Base-by-base conservation (phyloP, 2,888 invertebrate genomes). In the Chaetogeoica ovagalla region DNA sequence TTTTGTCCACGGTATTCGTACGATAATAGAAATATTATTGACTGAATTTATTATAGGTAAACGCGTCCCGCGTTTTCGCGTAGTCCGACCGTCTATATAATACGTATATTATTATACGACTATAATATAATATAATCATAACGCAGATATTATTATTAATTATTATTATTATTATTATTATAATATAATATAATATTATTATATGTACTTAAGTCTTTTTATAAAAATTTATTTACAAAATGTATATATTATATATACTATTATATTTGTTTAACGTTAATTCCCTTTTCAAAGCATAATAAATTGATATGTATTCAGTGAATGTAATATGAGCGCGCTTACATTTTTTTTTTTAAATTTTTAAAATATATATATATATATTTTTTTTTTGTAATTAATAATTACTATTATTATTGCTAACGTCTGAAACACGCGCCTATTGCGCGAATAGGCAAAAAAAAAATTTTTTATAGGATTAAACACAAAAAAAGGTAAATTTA, bases 301-400 rank as follows among this genome's bases (percentile, higher is more conserved):
- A 30, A 30, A 52, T 74, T 79, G 77, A 79, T 79, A 79, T 79
- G 77, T 79, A 79, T 79, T 62, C 48, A 79, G 77, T 79, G 77
- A 79, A 79, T 70, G 77, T 79, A 63, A 30, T 55, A 63, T 79
- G 77, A 79, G 77, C 77, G 77, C 77, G 69, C 70, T 79, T 69
- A 77, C 60, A 69, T 60, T 77, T 77, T 68, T 43, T 30, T 69
- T 30, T 59, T 15, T 60, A 23, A 19, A 30, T 30, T 30, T 30
- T 30, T 2, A 30, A 30, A 30, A 30, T 30, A n/a, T n/a, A n/a
- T n/a, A n/a, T 30, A 30, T 2, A 30, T 2, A 30, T 30, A n/a
- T 76, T n/a, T 68, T 19, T 48, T 59, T 21, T 19, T 60, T 21
- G 21, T 59, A n/a, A 39, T 37, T 62, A 9, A 43, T 43, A 43